A percentile compares a stretch with the other conserved stretches of the same genome.
These are phyloP conservation scores for Echinarachnius parma DNA, from an alignment of 53 echinoderm and acorn worm species.

Conservation along the genomic window DNA sequence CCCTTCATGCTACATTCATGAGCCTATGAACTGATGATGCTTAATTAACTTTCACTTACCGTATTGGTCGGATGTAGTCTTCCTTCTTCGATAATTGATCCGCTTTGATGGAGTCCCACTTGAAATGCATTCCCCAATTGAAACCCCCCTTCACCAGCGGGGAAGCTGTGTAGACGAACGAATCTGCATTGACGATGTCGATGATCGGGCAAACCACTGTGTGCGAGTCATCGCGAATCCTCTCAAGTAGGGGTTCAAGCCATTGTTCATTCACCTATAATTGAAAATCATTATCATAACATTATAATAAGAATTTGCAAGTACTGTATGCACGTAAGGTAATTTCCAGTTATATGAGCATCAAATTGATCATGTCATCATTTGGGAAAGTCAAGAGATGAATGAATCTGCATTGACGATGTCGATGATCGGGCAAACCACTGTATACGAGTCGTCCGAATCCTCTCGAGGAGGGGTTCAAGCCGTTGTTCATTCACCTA, in stretches of 20 bases:
- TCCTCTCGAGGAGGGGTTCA: background rate
- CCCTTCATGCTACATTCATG: no score
- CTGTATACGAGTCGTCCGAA: background rate
- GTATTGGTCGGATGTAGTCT: constrained; percentile 71
- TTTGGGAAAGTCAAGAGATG: no score
- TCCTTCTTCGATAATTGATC: constrained; percentile 66
- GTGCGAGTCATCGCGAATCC: constrained; percentile 64
- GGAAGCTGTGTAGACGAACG: constrained; percentile 81
- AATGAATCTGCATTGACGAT: background rate
- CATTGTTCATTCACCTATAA: constrained; percentile 81
- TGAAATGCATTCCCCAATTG: constrained; percentile 98
- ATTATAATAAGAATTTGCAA: no score
- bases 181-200: constrained; percentile 88
- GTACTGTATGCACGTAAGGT: no score
- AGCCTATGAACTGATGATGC: background rate
- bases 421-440: background rate
- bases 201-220: constrained; percentile 93
- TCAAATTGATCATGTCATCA: no score
- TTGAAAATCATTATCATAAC: no score
- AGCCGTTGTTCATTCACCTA: background rate
- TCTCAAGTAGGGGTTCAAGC: constrained; percentile 86
- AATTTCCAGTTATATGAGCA: no score
- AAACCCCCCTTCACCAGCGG: constrained; percentile 95
- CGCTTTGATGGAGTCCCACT: constrained; percentile 74
- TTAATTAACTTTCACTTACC: constrained; percentile 46